phyloP scores from a whole-genome alignment of 2,888 invertebrate genomes.

The Dioctria linearis region DNA sequence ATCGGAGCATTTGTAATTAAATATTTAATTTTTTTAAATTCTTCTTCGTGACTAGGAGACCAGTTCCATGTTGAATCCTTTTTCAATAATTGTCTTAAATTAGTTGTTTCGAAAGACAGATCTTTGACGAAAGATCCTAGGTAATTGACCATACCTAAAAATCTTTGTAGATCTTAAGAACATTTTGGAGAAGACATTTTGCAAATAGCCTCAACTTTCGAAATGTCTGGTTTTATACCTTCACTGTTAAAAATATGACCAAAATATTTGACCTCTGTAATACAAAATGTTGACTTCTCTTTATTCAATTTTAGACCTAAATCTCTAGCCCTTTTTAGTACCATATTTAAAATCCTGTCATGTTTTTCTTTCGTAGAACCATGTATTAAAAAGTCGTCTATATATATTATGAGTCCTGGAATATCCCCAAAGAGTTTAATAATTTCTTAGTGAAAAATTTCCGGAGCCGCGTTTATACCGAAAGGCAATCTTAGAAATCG shows the following conservation, averaged over 20 bases:
- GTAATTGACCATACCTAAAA: no score
- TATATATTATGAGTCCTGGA: slow-evolving; percentile 40
- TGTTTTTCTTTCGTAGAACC: slow-evolving; percentile 43
- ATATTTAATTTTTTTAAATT: no score
- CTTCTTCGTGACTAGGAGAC: no score
- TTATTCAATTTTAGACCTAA: no score
- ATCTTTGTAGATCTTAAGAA: no score
- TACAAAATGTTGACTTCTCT: slow-evolving; percentile 48
- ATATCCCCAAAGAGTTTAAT: slow-evolving; percentile 41
- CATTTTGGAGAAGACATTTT: slow-evolving; percentile 54
- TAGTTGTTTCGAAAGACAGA: no score
- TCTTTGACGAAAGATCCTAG: no score
- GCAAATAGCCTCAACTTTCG: slow-evolving; percentile 56
- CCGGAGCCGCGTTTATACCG: slow-evolving; percentile 61
- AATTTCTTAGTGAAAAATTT: slow-evolving; percentile 61
- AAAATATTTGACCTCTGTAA: slow-evolving; percentile 57
- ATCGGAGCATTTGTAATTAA: no score
- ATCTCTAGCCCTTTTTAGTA: slow-evolving; percentile 40
- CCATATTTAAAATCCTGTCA: slow-evolving; percentile 1
- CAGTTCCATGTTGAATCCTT: no score
- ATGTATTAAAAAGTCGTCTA: slow-evolving; percentile 44
- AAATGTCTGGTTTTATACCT: slow-evolving; percentile 55
- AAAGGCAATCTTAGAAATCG: slow-evolving; percentile 59
- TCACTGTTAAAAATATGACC: slow-evolving; percentile 59
- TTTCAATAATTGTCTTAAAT: no score